Base-by-base conservation (phyloP, 1,140 invertebrate species). In the Apis florea region DNA sequence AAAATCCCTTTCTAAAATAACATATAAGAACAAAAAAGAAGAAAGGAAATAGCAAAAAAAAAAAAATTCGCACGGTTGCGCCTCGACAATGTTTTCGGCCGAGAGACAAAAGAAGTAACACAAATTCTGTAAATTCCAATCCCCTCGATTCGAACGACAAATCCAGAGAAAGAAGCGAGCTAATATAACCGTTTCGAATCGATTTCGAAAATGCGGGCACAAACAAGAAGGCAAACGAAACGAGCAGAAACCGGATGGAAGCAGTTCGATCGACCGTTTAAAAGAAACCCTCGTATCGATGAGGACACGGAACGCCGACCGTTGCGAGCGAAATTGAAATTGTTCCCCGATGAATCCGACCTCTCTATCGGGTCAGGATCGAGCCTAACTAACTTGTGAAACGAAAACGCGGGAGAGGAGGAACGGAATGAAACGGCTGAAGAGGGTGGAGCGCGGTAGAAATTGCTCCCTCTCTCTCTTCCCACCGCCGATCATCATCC, bases 311-410 rank as follows among this genome's bases (percentile, higher is more conserved):
- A 40, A 40, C 17, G 15, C n/a, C 54, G 49, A 40, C n/a, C 77
- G 24, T 49, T 56, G 69, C 69, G 56, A 66, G 70, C 40, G 67
- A 81, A 56, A 86, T 85, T 85, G 71, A 85, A 85, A 83, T 86
- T 83, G 74, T 83, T 83, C 9, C 68, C 15, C 53, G 56, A 75
- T 85, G 70, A 83, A 85, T 63, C 53, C 40, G 53, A 54, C 26
- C 64, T 11, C 21, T 31, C 19, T 59, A 21, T 69, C 51, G n/a
- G 40, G 54, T 56, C 47, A 9, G 64, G 51, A 77, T 82, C 85
- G 47, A 64, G 61, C 74, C 69, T 67, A 74, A 83, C 75, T 75
- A 69, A 79, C 71, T 83, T 24, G 54, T 59, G 17, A 51, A 53
- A 79, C 64, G 51, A 53, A 59, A 73, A 80, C 49, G 26, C 56